Evolutionary conservation across 2,797 vertebrate species (phyloP), one percentile per base, ranked within the genome.

Genomic region (Sebastes oblongus): DNA sequence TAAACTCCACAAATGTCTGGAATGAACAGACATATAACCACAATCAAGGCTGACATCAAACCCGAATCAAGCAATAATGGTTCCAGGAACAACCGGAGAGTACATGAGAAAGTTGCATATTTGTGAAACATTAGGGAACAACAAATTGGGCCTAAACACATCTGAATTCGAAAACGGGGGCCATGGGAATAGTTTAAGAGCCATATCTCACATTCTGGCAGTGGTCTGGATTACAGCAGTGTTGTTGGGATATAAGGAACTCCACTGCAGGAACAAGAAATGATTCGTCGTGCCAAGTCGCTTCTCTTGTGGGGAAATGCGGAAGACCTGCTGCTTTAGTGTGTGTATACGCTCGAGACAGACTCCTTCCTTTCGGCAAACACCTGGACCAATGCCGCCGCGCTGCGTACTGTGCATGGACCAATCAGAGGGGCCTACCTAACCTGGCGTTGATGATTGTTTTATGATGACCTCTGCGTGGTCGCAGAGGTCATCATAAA

Each of bases 261-360:
- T 64, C 24, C 18, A 42, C 27, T 69, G 34, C 25, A 69, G 1
- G 7, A n/a, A n/a, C n/a, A n/a, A n/a, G n/a, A n/a, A n/a, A n/a
- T n/a, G n/a, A n/a, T n/a, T n/a, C n/a, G n/a, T n/a, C n/a, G n/a
- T n/a, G n/a, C 93, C 89, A 90, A 89, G 88, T 93, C 68, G 20
- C 92, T 89, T 92, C 92, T 95, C 85, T 88, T 85, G 89, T 90
- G 91, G 78, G 80, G 90, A 92, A 88, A 87, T 87, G 82, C 54
- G 39, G 94, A 95, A 90, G 93, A 94, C 93, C 94, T 94, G 91
- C 93, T 93, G 93, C 93, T 93, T 94, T 92, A 91, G 73, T 95
- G 88, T 94, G 85, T 91, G 91, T 92, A 90, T 94, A 91, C 67
- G 77, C 89, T 93, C 87, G 72, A 95, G 88, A 91, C 86, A 79